These are phyloP conservation scores for Coendou prehensilis DNA, from an alignment of 2,797 vertebrate genomes.

Conservation along the genomic window DNA sequence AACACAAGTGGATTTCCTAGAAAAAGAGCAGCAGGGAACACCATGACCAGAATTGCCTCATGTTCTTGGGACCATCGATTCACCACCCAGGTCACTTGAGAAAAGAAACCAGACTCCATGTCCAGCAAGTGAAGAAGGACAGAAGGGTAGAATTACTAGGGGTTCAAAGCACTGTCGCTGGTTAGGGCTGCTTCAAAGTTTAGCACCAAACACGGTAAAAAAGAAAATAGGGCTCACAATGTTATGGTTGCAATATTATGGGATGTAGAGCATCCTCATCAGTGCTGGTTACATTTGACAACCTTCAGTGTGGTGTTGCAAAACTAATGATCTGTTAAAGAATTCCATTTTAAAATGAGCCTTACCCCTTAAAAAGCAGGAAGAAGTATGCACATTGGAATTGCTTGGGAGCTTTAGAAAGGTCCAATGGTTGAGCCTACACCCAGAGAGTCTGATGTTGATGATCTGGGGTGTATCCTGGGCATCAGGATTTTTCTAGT, in stretches of 20 bases:
- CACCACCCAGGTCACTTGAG: slow-evolving; percentile 70
- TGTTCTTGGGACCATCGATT: slow-evolving; percentile 72
- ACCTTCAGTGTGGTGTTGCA: slow-evolving; percentile 2
- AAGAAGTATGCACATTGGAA: neutral
- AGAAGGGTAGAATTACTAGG: neutral
- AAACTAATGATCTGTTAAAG: slow-evolving; percentile 6
- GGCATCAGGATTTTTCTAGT: neutral
- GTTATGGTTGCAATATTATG: neutral
- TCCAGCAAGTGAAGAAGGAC: slow-evolving; percentile 49
- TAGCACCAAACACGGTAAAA: neutral
- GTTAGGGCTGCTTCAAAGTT: slow-evolving; percentile 55
- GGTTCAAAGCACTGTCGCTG: neutral
- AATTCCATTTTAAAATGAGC: neutral
- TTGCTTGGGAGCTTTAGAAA: neutral
- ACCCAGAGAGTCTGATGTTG: neutral
- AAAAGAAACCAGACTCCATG: slow-evolving; percentile 69
- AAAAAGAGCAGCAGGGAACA: slow-evolving; percentile 82
- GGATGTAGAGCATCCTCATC: neutral
- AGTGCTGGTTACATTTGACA: neutral
- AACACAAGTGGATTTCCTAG: slow-evolving; percentile 82
- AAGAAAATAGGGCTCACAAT: neutral
- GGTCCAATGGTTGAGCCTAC: neutral
- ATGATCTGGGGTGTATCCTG: neutral
- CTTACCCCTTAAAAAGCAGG: neutral
- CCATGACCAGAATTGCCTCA: slow-evolving; percentile 80